A percentile compares a stretch with the other conserved stretches of the same genome.
Conservation (phyloP, 2,888 invertebrate species). For the Auanema sp. region DNA sequence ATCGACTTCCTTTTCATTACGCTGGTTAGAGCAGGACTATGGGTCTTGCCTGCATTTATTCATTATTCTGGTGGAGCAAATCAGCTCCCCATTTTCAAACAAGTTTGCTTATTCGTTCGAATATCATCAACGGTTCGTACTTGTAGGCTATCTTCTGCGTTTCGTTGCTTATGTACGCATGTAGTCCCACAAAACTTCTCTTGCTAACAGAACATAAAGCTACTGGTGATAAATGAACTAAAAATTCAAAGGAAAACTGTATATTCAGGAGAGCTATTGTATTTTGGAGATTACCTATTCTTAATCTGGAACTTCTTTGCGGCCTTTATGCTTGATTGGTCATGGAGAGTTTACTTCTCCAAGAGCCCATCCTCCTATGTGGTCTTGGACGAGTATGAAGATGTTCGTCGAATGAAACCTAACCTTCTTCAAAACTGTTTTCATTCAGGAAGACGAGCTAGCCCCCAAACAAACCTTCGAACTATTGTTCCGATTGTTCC, state of each 20-base stretch:
- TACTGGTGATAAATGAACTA: too few species aligned
- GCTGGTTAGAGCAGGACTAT: slow-evolving; percentile 1
- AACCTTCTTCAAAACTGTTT: neutral
- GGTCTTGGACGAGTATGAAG: slow-evolving; percentile 33
- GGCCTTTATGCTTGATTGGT: slow-evolving; percentile 42
- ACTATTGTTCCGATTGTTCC: slow-evolving; percentile 57
- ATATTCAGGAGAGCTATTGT: slow-evolving; percentile 26
- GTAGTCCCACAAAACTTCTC: slow-evolving; percentile 49
- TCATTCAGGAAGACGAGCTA: slow-evolving; percentile 22
- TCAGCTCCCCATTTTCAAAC: neutral
- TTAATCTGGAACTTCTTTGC: slow-evolving; percentile 54
- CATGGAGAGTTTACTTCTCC: slow-evolving; percentile 44
- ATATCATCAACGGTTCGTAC: too few species aligned
- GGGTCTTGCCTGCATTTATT: neutral
- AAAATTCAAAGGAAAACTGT: too few species aligned
- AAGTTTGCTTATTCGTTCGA: too few species aligned
- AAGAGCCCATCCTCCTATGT: slow-evolving; percentile 40
- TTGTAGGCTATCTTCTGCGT: slow-evolving; percentile 40
- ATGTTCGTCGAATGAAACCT: slow-evolving; percentile 17
- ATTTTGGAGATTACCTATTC: slow-evolving; percentile 48
- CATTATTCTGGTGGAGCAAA: neutral
- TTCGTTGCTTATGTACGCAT: slow-evolving; percentile 40
- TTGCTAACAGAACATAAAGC: slow-evolving; percentile 44
- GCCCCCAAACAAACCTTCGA: slow-evolving; percentile 50
- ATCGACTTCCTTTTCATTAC: neutral